Evolutionary conservation across 2,888 invertebrate genomes (phyloP).

Genomic region (Calameuta idolon): DNA sequence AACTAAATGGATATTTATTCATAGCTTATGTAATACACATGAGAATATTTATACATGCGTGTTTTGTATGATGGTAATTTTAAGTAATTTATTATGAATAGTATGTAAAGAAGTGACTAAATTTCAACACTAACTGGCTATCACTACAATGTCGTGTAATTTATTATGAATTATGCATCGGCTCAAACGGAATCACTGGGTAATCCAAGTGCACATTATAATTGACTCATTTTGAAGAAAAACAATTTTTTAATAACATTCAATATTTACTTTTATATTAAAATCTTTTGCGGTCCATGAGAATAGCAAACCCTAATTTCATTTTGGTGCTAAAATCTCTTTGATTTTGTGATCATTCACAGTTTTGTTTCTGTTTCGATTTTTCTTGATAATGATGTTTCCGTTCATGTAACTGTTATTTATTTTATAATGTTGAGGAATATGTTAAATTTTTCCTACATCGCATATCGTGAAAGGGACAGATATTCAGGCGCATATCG

Average conservation of each 20-base stretch:
- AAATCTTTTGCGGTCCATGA: not conserved
- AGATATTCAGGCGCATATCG: not conserved
- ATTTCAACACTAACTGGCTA: not conserved
- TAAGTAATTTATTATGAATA: slow-evolving; percentile 43
- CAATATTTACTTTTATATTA: not conserved
- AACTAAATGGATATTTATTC: not conserved
- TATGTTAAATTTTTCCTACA: not conserved
- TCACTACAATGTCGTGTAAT: not conserved
- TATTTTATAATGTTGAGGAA: not conserved
- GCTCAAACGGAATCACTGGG: not conserved
- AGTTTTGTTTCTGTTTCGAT: not conserved
- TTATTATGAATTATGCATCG: not conserved
- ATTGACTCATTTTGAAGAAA: not conserved
- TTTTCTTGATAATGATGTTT: not conserved
- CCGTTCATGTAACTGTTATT: not conserved
- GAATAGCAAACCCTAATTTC: not conserved
- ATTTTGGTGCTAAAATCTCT: not conserved
- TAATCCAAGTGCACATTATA: not conserved
- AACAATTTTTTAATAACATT: not conserved
- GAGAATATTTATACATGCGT: slow-evolving; percentile 42
- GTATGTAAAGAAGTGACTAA: slow-evolving; percentile 29
- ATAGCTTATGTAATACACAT: slow-evolving; percentile 14
- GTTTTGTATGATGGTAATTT: slow-evolving; percentile 41
- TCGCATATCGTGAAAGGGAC: not conserved
- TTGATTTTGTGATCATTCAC: not conserved